Conservation (phyloP, 2,797 vertebrate genomes). For the Pagetopsis macropterus region DNA sequence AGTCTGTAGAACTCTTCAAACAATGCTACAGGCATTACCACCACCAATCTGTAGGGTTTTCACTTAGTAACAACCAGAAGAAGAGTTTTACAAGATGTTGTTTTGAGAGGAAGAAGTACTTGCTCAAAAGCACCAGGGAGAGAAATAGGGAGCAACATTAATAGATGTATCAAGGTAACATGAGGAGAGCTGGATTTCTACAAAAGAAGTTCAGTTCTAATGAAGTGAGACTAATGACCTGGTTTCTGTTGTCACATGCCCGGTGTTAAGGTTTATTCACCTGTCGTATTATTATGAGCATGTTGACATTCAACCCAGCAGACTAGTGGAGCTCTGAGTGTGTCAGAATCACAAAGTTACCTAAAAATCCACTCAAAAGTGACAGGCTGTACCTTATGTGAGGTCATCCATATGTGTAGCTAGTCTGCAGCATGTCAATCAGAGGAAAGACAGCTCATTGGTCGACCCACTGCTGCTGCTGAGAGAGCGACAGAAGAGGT, state of each 20-base stretch:
- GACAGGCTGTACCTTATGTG: background rate
- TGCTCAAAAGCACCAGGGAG: slow-evolving; percentile 45
- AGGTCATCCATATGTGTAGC: slow-evolving; percentile 11
- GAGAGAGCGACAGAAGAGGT: background rate
- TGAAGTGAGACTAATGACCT: slow-evolving; percentile 35
- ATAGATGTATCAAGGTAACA: slow-evolving; percentile 41
- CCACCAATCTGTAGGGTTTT: background rate
- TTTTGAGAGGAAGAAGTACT: slow-evolving; percentile 39
- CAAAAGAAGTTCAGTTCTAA: slow-evolving; percentile 22
- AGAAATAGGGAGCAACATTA: slow-evolving; percentile 38
- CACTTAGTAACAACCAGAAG: background rate
- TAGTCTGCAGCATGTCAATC: slow-evolving; percentile 13
- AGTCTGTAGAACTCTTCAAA: slow-evolving; percentile 22
- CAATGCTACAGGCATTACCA: background rate
- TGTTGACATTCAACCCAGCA: too few species aligned
- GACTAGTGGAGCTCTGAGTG: too few species aligned
- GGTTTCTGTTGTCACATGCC: slow-evolving; percentile 8
- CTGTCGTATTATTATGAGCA: too few species aligned
- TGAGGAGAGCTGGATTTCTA: slow-evolving; percentile 21
- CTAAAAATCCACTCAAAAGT: too few species aligned
- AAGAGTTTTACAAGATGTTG: slow-evolving; percentile 25
- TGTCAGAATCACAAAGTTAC: too few species aligned
- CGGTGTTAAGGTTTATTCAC: slow-evolving; percentile 21
- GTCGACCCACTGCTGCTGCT: background rate
- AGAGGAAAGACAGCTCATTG: background rate